Base-by-base conservation (phyloP, 53 echinoderm and acorn worm genomes). In the Hippasteria phrygiana region DNA sequence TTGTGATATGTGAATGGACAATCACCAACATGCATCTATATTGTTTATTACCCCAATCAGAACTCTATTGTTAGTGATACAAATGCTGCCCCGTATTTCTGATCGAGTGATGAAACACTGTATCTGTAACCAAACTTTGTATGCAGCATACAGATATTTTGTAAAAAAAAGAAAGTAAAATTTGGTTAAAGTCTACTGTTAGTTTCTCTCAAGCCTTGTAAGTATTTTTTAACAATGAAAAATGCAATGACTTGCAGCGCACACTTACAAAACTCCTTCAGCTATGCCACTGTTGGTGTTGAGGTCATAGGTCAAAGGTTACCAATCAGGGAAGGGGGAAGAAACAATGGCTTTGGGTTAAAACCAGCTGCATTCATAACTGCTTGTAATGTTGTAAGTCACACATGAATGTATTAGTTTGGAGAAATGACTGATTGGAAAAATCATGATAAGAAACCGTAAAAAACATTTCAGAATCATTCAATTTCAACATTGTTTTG, bases 181-280 rank as follows among this genome's bases (percentile, higher is more conserved):
- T 22, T 80, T 32, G 0, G 85, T 85, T 85, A 85, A 54, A 70
- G 36, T 54, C 3, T 24, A 20, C 1, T 10, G 32, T 85, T 85
- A 71, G 84, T 83, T 75, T 48, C 17, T 10, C 43, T 70, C 85
- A 85, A 70, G 85, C 85, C 33, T 81, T 65, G 17, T 26, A n/a
- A n/a, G n/a, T n/a, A 5, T 1, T 20, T 37, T 43, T 1, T 41
- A 5, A 10, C 62, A 31, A 26, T 80, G 54, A 59, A 46, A 46
- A 28, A 35, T 70, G 13, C 29, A 65, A 82, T 31, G 66, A 20
- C 16, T 41, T 63, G 63, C 17, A 31, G 70, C 71, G 26, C 85
- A 79, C 40, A 95, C 95, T 95, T 95, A 95, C 95, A 95, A 90
- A 42, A 90, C 92, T 50, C 78, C 88, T 67, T 95, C 95, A 10